phyloP scores from a whole-genome alignment of 2,113 vertebrate species.

The Eleginops maclovinus region DNA sequence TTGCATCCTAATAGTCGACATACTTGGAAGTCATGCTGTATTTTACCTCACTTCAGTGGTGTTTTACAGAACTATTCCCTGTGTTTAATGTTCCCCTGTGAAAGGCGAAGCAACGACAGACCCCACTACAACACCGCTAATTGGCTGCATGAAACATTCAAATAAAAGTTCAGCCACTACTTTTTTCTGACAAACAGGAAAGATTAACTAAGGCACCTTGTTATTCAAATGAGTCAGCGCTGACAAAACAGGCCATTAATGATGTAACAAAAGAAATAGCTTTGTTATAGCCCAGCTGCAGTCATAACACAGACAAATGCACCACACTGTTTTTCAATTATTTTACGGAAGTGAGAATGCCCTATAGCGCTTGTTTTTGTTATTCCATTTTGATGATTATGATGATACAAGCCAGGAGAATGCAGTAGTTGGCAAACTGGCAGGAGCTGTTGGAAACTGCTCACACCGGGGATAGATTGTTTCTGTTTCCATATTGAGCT shows the following conservation, averaged over 20 bases:
- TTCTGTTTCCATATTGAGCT: slow-evolving; percentile 38
- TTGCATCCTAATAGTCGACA: slow-evolving; percentile 34
- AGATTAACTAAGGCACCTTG: slow-evolving; percentile 63
- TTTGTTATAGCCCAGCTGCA: slow-evolving; percentile 55
- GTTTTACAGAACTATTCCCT: slow-evolving; percentile 52
- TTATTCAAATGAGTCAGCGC: slow-evolving; percentile 69
- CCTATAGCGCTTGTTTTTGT: slow-evolving; percentile 57
- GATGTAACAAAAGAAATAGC: slow-evolving; percentile 59
- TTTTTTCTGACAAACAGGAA: slow-evolving; percentile 34
- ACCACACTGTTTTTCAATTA: slow-evolving; percentile 72
- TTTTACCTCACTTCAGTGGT: slow-evolving; percentile 20
- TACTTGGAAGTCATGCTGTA: slow-evolving; percentile 29
- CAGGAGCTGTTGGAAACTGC: slow-evolving; percentile 39
- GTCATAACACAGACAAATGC: slow-evolving; percentile 53
- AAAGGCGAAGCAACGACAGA: slow-evolving; percentile 39
- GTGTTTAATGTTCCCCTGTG: slow-evolving; percentile 57
- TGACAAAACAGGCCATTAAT: slow-evolving; percentile 66
- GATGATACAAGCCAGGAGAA: slow-evolving; percentile 59
- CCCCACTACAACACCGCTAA: slow-evolving; percentile 56
- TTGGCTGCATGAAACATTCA: slow-evolving; percentile 69
- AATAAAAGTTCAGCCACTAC: slow-evolving; percentile 62
- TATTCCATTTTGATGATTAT: slow-evolving; percentile 60
- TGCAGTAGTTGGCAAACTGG: slow-evolving; percentile 50
- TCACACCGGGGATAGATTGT: slow-evolving; percentile 47
- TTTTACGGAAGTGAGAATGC: slow-evolving; percentile 55